phyloP scores from a whole-genome alignment of 2,888 invertebrate species.

The Aleiodes testaceus region DNA sequence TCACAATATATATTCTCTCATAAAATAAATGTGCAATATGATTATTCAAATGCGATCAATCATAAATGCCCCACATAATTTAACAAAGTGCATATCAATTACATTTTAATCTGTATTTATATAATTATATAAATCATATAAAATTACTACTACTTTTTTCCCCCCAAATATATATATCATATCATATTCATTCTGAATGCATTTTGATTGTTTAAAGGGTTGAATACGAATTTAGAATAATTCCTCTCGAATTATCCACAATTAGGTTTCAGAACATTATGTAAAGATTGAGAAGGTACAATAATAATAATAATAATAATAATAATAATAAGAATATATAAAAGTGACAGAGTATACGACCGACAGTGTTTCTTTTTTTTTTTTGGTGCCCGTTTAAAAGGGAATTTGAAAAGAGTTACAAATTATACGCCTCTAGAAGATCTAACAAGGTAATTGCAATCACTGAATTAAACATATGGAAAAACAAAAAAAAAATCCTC shows the following conservation, averaged over 20 bases:
- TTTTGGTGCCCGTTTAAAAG: slow-evolving; percentile 49
- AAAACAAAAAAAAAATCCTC: no score
- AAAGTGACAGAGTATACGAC: no score
- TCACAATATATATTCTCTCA: slow-evolving; percentile 38
- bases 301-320: no score
- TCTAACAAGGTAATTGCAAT: slow-evolving; percentile 30
- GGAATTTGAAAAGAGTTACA: slow-evolving; percentile 46
- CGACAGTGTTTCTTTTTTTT: no score
- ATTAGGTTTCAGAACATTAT: no score
- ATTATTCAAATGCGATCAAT: slow-evolving; percentile 35
- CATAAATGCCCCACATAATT: slow-evolving; percentile 30
- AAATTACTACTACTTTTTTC: not conserved
- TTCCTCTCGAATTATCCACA: no score
- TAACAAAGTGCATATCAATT: slow-evolving; percentile 37
- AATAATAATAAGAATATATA: no score
- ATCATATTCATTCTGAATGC: not conserved
- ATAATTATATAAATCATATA: slow-evolving; percentile 5
- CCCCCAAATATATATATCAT: not conserved
- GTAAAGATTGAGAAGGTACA: no score
- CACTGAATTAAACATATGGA: slow-evolving; percentile 19
- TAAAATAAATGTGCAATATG: slow-evolving; percentile 29
- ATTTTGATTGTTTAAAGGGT: no score
- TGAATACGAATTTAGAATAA: no score
- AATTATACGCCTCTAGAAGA: slow-evolving; percentile 22
- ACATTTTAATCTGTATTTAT: slow-evolving; percentile 41